These are phyloP conservation scores for Trissonchulus latispiculum DNA, from an alignment of 2,888 invertebrate species.

Conservation along the genomic window DNA sequence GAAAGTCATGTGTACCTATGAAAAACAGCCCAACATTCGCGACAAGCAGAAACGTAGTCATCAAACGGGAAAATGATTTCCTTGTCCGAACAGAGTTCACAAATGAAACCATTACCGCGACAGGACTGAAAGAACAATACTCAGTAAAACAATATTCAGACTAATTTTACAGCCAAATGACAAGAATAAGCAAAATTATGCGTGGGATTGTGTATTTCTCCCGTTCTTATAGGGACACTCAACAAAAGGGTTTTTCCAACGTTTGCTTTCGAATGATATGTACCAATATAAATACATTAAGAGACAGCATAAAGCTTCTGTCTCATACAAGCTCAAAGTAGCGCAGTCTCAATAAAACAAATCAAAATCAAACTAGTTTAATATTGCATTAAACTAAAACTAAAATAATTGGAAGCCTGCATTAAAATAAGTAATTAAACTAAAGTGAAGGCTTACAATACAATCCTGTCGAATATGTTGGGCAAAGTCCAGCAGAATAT, in stretches of 20 bases:
- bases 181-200: too few relatives aligned
- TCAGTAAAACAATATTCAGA: too few relatives aligned
- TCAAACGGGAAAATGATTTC: slow-evolving; percentile 82
- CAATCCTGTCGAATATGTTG: slow-evolving; percentile 68
- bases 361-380: too few relatives aligned
- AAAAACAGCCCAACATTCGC: slow-evolving; percentile 65
- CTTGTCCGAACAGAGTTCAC: slow-evolving; percentile 63
- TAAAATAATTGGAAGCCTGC: too few relatives aligned
- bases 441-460: slow-evolving; percentile 51
- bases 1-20: slow-evolving; percentile 49
- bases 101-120: slow-evolving; percentile 73
- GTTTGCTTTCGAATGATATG: too few relatives aligned
- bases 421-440: too few relatives aligned
- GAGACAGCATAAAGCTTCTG: too few relatives aligned
- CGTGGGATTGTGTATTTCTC: background rate
- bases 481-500: slow-evolving; percentile 59
- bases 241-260: background rate
- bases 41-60: slow-evolving; percentile 63
- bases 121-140: slow-evolving; percentile 61
- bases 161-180: too few relatives aligned
- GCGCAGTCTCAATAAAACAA: too few relatives aligned
- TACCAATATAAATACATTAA: too few relatives aligned
- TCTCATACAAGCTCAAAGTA: too few relatives aligned
- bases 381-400: too few relatives aligned
- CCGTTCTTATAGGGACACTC: background rate